Base-by-base conservation (phyloP, 2,888 invertebrate genomes). In the Taenaris catops region DNA sequence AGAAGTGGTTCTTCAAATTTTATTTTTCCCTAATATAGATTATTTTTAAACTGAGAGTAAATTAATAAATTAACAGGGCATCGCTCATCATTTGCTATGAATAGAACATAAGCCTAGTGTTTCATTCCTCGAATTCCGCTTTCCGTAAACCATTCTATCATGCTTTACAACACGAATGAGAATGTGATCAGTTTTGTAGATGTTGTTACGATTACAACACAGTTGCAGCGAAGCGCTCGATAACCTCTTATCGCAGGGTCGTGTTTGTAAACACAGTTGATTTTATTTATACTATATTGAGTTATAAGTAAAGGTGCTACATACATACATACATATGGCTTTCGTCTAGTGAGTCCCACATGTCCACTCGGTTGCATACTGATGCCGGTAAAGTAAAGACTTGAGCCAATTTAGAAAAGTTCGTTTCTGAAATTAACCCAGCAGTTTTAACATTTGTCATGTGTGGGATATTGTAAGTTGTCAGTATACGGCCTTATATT, bases 11-110 rank as follows among this genome's bases (percentile, higher is more conserved):
- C n/a, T n/a, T n/a, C n/a, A n/a, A n/a, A 39, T 39, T 38, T 43
- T 33, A 39, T 25, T 35, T 25, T 63, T 60, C 58, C 64, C 72
- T 73, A 70, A n/a, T n/a, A n/a, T n/a, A n/a, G n/a, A n/a, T n/a
- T n/a, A n/a, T n/a, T n/a, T n/a, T n/a, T n/a, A n/a, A n/a, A n/a
- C n/a, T n/a, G n/a, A n/a, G n/a, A n/a, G n/a, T n/a, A n/a, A n/a
- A 83, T 73, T 63, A 66, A 78, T 76, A 79, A 72, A 73, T 78
- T 79, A 73, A n/a, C n/a, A n/a, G n/a, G n/a, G n/a, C 62, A 66
- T 60, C 65, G 63, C 66, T 74, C 76, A 80, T 80, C 81, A 75
- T 68, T 47, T 38, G 61, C 78, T 74, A 79, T 62, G 68, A 81
- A 81, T 86, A 84, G 81, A 66, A 68, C 65, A 50, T 54, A 49